Percentiles rank a stretch among this genome's conserved stretches.
phyloP scores from a whole-genome alignment of 1,140 invertebrate species.

The Euschistus heros region DNA sequence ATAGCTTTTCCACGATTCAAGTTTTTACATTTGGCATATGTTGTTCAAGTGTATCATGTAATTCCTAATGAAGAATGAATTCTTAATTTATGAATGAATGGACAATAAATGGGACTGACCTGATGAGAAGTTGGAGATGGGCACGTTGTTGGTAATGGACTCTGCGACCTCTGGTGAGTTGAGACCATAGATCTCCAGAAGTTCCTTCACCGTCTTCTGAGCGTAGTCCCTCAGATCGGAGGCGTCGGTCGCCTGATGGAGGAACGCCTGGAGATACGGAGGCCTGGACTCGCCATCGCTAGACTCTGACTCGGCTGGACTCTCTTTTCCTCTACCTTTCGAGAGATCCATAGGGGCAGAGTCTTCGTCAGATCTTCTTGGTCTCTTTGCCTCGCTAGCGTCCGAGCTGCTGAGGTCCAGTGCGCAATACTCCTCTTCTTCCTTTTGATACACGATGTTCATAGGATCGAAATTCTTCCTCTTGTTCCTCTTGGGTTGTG shows the following conservation, averaged over 20 bases:
- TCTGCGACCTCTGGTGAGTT: slow-evolving; percentile 37
- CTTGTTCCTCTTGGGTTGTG: slow-evolving; percentile 35
- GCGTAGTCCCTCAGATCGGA: slow-evolving; percentile 44
- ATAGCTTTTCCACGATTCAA: too few species aligned
- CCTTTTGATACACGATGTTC: slow-evolving; percentile 35
- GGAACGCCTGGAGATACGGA: slow-evolving; percentile 29
- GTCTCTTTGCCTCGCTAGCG: not conserved
- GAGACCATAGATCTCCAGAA: slow-evolving; percentile 46
- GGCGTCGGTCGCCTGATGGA: slow-evolving; percentile 31
- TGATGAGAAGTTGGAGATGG: slow-evolving; percentile 38
- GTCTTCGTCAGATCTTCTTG: slow-evolving; percentile 1
- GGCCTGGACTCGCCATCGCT: slow-evolving; percentile 26
- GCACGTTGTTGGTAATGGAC: slow-evolving; percentile 36
- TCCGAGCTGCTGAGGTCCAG: slow-evolving; percentile 21
- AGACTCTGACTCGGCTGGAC: slow-evolving; percentile 15
- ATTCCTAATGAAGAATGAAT: too few species aligned
- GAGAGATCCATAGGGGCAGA: slow-evolving; percentile 30
- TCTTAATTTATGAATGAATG: too few species aligned
- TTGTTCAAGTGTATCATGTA: too few species aligned
- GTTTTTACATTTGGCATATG: too few species aligned
- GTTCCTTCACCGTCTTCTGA: slow-evolving; percentile 47
- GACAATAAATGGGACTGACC: too few species aligned
- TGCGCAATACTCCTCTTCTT: slow-evolving; percentile 25
- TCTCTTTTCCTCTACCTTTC: too few species aligned
- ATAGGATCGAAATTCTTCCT: slow-evolving; percentile 41